Base-by-base conservation (phyloP, 64 coral and sea anemone species). In the Montipora efflorescens region DNA sequence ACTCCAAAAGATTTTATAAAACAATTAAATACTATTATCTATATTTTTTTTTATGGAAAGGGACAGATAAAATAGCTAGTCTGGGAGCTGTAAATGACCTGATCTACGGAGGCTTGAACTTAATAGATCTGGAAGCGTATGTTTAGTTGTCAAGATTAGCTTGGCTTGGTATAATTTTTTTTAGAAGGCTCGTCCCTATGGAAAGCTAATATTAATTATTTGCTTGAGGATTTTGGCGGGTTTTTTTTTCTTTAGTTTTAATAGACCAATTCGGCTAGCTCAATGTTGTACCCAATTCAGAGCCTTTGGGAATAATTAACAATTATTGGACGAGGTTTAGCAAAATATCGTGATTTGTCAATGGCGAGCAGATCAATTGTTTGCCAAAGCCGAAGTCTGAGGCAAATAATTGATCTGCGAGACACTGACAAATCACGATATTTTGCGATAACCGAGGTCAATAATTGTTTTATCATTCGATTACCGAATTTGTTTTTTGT, bases 11-110 rank as follows among this genome's bases (percentile, higher is more conserved):
- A 19, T 16, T 85, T 85, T 85, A 70, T 85, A 25, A 85, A 85
- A 44, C 59, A 85, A 68, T 58, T 85, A 15, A 85, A 69, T 48
- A 85, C 59, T 25, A 67, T 85, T 5, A 43, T 85, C 46, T 85
- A 45, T 48, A 83, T 67, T 20, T 83, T 83, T 59, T 28, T 43
- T 36, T 36, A 36, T 59, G 53, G 62, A 44, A 23, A 4, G 81
- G 74, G 25, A 23, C 74, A 44, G 36, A 76, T 44, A 76, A 76
- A 44, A 76, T 47, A 43, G 25, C 25, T 76, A 11, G 28, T 48
- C 15, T 49, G 5, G 75, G 46, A 16, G 75, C 36, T 18, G 46
- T 48, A 5, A 78, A 78, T 18, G 46, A 78, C 18, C 4, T 78
- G 49, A 12, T 14, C 1, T 78, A 19, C 49, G 75, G 75, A 16